Conservation (phyloP, 2,113 vertebrate species). For the Pandion haliaetus region DNA sequence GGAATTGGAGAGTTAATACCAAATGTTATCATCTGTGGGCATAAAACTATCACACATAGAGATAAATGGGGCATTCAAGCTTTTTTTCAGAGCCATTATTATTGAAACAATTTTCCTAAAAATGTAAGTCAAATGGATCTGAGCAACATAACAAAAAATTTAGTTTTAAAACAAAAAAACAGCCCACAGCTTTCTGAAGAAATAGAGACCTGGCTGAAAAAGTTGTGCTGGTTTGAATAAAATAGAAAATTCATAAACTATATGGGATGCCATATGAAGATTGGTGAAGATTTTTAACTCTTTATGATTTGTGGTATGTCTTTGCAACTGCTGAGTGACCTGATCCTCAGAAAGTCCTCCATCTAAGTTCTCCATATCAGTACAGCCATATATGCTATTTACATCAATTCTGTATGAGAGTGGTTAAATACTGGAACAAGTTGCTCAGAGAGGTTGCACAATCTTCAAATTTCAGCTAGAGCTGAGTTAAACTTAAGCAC, state of each 20-base stretch:
- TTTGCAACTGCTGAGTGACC: background rate
- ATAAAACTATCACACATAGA: background rate
- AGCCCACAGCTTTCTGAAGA: background rate
- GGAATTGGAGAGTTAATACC: background rate
- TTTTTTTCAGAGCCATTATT: background rate
- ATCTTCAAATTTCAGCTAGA: background rate
- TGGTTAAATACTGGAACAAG: background rate
- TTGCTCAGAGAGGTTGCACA: background rate
- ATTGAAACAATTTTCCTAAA: background rate
- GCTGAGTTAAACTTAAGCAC: background rate
- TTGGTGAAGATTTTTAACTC: background rate
- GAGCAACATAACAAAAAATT: background rate
- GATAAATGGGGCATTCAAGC: background rate
- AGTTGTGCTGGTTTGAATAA: background rate
- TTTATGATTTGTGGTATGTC: background rate
- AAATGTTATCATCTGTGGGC: background rate
- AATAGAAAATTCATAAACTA: background rate
- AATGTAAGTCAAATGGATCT: background rate
- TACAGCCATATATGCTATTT: background rate
- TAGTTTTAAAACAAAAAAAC: background rate
- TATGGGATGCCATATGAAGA: background rate
- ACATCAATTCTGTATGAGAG: background rate
- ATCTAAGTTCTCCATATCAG: background rate
- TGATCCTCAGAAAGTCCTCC: background rate
- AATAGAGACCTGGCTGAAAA: background rate